Evolutionary conservation across 2,888 invertebrate species (phyloP), one percentile per base, ranked within the genome.

Genomic region (Tolmerus cingulatus): DNA sequence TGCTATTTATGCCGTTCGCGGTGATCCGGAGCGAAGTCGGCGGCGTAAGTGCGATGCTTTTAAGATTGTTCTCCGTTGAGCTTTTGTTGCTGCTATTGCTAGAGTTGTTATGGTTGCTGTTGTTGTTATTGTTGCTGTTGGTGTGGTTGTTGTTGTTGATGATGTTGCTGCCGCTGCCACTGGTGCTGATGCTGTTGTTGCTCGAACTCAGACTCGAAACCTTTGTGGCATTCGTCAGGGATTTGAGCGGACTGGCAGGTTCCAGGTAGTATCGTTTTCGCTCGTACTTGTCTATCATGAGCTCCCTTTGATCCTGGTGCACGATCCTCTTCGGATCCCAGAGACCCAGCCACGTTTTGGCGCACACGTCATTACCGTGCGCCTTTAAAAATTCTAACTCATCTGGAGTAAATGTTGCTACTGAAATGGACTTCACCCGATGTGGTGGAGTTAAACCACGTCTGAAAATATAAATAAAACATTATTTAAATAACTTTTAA

Each of bases 401-500:
- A 90, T 99, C 99, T 90, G 96, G 95, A 88, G 97, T 97, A 93
- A 99, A 99, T 90, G 97, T 98, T 89, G 99, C 98, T 98, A 99
- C 99, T 55, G 98, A 98, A 91, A 99, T 98, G 86, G 99, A 99
- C 93, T 99, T 99, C 89, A 99, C 98, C 89, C 99, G 95, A 93
- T 99, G 99, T 90, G 99, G 99, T 89, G 99, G 99, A 91, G 98
- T 99, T 89, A 99, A 94, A 86, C 99, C 99, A 91, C 99, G 96
- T 92, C 99, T 99, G 94, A 84, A 95, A 91, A 1, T 23, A 23
- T 9, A 66, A 23, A 27, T 23, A 66, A 23, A 8, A 27, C 23
- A 12, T 4, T 27, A 66, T 40, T 40, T 40, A 27, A 7, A 12
- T 66, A 66, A 57, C 8, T 66, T 40, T 40, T 34, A 34, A 34